Base-by-base conservation (phyloP, 2,113 vertebrate genomes). In the Tetrao urogallus region DNA sequence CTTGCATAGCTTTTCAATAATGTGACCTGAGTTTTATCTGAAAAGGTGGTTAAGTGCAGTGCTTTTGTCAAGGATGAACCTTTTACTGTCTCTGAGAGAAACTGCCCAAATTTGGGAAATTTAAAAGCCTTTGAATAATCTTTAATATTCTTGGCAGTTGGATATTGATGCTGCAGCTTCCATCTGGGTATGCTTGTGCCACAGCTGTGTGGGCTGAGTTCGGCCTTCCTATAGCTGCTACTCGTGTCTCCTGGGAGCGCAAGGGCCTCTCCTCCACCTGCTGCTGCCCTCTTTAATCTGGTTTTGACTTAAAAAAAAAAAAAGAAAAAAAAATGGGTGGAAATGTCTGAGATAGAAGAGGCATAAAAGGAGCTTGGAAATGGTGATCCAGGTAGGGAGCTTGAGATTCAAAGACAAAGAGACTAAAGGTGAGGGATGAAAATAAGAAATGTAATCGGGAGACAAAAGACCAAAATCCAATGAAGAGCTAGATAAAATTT, bases 131-230 rank as follows among this genome's bases (percentile, higher is more conserved):
- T 69, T 76, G 75, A 79, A 86, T 80, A 72, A 36, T 19, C 8
- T 57, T 50, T 38, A 25, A 12, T 0, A 0, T 43, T 56, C 25
- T 89, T n/a, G 22, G 40, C 18, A 8, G 58, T 13, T 32, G 34
- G 34, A n/a, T 47, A 56, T 0, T 0, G 4, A 17, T 10, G 19
- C 28, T 67, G 30, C 34, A 86, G 57, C 14, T 88, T n/a, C n/a
- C 56, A 15, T 45, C 60, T 86, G 56, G 19, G 43, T 38, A 17
- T 13, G 16, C 34, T 22, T 38, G 67, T 34, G 28, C 3, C 13
- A 47, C 92, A 74, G 70, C 74, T 82, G 57, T 1, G 0, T n/a
- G 52, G 30, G 36, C 65, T 77, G 65, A 88, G 27, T 27, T 22
- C 2, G 0, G 18, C 7, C 1, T 2, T 19, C 32, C 28, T 73